Base-by-base conservation (phyloP, 2,888 invertebrate genomes). In the Mythimna ferrago region DNA sequence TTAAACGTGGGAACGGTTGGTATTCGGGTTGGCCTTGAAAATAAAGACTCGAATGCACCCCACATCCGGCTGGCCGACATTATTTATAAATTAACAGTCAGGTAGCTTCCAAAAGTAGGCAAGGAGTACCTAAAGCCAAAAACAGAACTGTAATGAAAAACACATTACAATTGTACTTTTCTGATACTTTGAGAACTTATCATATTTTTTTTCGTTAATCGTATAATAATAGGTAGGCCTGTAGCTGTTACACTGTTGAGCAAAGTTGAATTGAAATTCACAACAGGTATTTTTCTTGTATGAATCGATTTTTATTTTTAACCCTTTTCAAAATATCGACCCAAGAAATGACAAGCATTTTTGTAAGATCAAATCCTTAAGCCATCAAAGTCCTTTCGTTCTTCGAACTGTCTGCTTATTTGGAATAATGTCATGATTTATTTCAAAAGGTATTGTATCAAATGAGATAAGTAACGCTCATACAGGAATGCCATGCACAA, bases 41-140 rank as follows among this genome's bases (percentile, higher is more conserved):
- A 86, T 88, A 87, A 88, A 87, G 86, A 87, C 87, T 84, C 88
- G 83, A 81, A 83, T 74, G 86, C 87, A 89, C 89, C 90, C 89
- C 82, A 89, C 91, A 93, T 95, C 94, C 95, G 94, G 89, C 84
- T 87, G 66, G 65, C 82, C 79, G 87, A 90, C 87, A 87, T 86
- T 83, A 81, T 85, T 86, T 84, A 60, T 81, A 81, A 63, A 76
- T 76, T 78, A 66, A 35, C 48, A 66, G 19, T 62, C 68, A 66
- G 54, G 58, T 75, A 78, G 41, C 48, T 44, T 66, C 11, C 57
- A 51, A 79, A 73, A 48, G 51, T 65, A 76, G 72, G 21, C 21
- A 51, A 77, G 51, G 14, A 58, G 54, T 14, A 26, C 56, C 11
- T 32, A 19, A 19, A 44, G 19, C 38, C 32, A 57, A 56, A 53